Evolutionary conservation across 2,113 vertebrate genomes (phyloP).

Genomic region (Corapipo altera): DNA sequence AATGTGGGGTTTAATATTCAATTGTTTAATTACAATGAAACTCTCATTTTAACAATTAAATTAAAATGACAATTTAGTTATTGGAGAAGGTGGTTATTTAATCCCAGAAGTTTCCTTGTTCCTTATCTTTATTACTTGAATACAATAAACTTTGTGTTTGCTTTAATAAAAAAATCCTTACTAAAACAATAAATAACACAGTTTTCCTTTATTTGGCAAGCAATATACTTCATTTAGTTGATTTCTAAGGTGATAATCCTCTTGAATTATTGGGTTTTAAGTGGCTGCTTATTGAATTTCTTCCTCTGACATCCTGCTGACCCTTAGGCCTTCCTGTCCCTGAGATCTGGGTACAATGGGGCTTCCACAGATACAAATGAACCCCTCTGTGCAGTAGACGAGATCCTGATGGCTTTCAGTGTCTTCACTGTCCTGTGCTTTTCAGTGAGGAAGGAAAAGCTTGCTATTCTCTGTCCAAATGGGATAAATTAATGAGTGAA

Average conservation of each 20-base stretch:
- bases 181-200: conserved; percentile 19
- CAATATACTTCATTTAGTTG: not conserved
- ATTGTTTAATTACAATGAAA: not conserved
- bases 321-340: not conserved
- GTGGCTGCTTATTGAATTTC: not conserved
- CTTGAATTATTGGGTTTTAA: conserved; percentile 15
- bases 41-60: not conserved
- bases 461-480: not conserved
- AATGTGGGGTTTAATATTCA: not conserved
- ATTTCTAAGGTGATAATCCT: conserved; percentile 28
- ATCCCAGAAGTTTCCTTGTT: not conserved
- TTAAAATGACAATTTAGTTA: not conserved
- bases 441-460: not conserved
- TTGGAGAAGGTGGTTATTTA: not conserved
- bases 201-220: not conserved
- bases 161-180: not conserved
- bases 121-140: conserved; percentile 25
- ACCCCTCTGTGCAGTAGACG: not conserved
- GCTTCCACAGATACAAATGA: not conserved
- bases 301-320: not conserved
- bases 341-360: not conserved
- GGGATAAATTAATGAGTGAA: not conserved
- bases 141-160: not conserved
- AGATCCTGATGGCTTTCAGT: not conserved
- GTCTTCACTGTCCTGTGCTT: not conserved